These are phyloP conservation scores for Stenurella melanura DNA, from an alignment of 2,888 invertebrate species.

Conservation along the genomic window DNA sequence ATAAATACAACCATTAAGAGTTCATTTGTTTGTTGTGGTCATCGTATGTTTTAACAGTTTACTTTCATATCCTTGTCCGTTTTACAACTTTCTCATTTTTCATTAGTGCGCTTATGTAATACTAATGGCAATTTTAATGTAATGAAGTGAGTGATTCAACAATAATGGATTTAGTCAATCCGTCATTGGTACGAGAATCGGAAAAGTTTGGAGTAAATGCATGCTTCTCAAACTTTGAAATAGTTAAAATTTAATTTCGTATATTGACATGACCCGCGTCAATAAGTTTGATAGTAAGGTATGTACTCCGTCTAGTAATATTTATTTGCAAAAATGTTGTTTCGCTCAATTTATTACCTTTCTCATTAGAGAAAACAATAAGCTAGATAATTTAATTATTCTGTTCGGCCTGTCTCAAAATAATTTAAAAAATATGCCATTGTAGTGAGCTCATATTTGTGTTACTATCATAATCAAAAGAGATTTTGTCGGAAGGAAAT, in stretches of 20 bases:
- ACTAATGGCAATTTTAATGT: not conserved
- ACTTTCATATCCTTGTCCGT: no score
- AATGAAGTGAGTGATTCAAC: not conserved
- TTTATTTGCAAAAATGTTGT: not conserved
- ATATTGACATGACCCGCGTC: constrained; percentile 5
- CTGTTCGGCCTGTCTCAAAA: no score
- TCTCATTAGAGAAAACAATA: no score
- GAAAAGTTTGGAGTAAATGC: constrained; percentile 1
- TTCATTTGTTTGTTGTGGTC: no score
- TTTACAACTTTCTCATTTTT: no score
- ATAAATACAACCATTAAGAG: no score
- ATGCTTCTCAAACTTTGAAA: constrained; percentile 15
- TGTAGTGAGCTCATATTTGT: no score
- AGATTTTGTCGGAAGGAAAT: no score
- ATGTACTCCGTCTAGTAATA: not conserved
- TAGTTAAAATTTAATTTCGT: constrained; percentile 20
- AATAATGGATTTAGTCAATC: not conserved
- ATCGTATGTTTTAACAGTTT: no score
- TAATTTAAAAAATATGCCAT: no score
- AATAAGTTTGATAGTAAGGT: constrained; percentile 12
- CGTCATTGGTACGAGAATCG: not conserved
- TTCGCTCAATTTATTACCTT: not conserved
- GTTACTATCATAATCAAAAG: no score
- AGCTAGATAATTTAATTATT: no score
- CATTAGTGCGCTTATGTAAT: not conserved